Base-by-base conservation (phyloP, 1,140 invertebrate genomes). In the Conus betulinus region DNA sequence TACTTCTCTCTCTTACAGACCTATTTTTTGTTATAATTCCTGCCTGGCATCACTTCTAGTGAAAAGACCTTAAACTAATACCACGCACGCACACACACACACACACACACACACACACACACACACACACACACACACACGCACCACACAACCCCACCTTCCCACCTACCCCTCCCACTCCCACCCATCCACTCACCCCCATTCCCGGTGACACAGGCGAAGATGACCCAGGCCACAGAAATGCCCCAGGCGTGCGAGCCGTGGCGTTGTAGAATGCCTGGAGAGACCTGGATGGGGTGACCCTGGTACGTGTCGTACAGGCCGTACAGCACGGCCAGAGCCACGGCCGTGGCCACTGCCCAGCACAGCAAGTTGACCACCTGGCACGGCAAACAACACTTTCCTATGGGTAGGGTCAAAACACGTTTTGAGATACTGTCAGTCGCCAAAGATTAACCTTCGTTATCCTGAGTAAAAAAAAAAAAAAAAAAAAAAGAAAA, bases 211-310 rank as follows among this genome's bases (percentile, higher is more conserved):
- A 90, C 89, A 87, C 95, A 96, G 10, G 94, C 93, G 89, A 95
- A 95, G 84, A 95, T 94, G 51, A 96, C 90, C 95, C 95, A 96
- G 23, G 92, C 93, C 27, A 96, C 89, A n/a, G 90, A 93, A 27
- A 94, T 85, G 5, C 93, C 92, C 95, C 95, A 96, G 52, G 93
- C 89, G 3, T 92, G 83, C 94, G 92, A 79, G 92, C 92, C 5
- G 95, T 87, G 17, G 93, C 88, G 27, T 91, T 91, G 90, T 95
- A 96, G 15, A 95, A 85, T 10, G 92, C 90, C 71, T 92, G 93
- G 81, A 90, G 88, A 7, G 89, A 60, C 8, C 84, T 17, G 63
- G 84, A 91, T 6, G 10, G 71, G 67, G 52, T 90, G 67, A n/a
- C 91, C 92, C 15, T 89, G 88, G 20, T 67, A 11, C 17, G 76